A percentile compares a stretch with the other conserved stretches of the same genome.
Evolutionary conservation across 2,113 vertebrate species (phyloP).

Genomic region (Paraplagusia blochii): DNA sequence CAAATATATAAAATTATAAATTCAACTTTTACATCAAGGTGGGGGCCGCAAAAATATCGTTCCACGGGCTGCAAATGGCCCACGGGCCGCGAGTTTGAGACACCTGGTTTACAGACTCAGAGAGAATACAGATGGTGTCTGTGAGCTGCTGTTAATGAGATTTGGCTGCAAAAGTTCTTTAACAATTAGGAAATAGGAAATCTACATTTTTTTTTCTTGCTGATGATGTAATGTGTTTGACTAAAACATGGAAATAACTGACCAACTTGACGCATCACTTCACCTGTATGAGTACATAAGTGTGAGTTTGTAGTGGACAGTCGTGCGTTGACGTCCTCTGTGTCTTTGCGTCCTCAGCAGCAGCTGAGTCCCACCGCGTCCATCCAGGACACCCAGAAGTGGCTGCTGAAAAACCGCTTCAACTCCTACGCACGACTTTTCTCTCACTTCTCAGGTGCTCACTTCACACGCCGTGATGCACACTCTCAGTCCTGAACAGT

Average conservation of each 20-base stretch:
- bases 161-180: neutral
- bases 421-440: slow-evolving; percentile 87
- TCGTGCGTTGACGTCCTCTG: neutral
- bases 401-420: slow-evolving; percentile 91
- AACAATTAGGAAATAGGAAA: too few species aligned
- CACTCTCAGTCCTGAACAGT: neutral
- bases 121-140: neutral
- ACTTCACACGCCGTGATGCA: slow-evolving; percentile 7
- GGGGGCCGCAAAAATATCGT: too few species aligned
- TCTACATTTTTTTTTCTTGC: too few species aligned
- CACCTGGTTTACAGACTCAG: neutral
- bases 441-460: slow-evolving; percentile 92
- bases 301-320: too few species aligned
- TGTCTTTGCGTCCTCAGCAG: slow-evolving; percentile 58
- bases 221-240: too few species aligned
- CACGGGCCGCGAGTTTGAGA: too few species aligned
- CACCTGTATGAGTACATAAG: too few species aligned
- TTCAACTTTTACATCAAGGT: too few species aligned
- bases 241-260: too few species aligned
- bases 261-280: too few species aligned
- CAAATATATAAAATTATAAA: too few species aligned
- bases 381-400: slow-evolving; percentile 90
- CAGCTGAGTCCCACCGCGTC: slow-evolving; percentile 89
- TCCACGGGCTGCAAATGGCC: too few species aligned
- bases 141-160: neutral